phyloP scores from a whole-genome alignment of 1,140 invertebrate species.

The Drosophila jambulina region DNA sequence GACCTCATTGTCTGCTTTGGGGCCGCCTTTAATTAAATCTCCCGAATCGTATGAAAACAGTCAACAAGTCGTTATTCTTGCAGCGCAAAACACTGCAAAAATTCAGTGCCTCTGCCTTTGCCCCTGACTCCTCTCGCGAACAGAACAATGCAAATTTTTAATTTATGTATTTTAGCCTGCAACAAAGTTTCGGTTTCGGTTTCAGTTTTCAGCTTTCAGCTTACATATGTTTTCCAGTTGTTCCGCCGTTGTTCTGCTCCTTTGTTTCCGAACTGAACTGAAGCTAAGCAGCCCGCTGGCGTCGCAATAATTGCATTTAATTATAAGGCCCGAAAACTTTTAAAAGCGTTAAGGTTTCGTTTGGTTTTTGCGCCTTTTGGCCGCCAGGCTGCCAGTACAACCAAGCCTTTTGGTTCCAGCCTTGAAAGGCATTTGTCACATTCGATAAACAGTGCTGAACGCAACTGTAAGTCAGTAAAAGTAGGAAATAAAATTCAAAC shows the following conservation, averaged over 20 bases:
- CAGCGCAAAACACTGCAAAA: slow-evolving; percentile 43
- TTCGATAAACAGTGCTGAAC: slow-evolving; percentile 18
- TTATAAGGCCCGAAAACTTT: slow-evolving; percentile 67
- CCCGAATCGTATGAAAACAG: slow-evolving; percentile 83
- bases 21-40: slow-evolving; percentile 83
- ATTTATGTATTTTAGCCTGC: slow-evolving; percentile 84
- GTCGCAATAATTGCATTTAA: slow-evolving; percentile 85
- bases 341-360: slow-evolving; percentile 49
- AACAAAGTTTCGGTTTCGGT: slow-evolving; percentile 53
- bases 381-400: slow-evolving; percentile 35
- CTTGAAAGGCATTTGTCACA: slow-evolving; percentile 75
- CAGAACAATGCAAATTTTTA: slow-evolving; percentile 85
- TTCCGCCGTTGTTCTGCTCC: slow-evolving; percentile 57
- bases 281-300: slow-evolving; percentile 66
- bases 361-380: slow-evolving; percentile 38
- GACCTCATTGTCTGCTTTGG: slow-evolving; percentile 80
- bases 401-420: slow-evolving; percentile 52
- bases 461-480: not conserved
- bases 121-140: slow-evolving; percentile 36
- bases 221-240: slow-evolving; percentile 78
- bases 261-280: slow-evolving; percentile 56
- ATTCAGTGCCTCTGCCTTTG: slow-evolving; percentile 19
- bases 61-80: slow-evolving; percentile 82
- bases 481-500: not conserved
- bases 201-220: slow-evolving; percentile 42